Evolutionary conservation across 2,113 vertebrate species (phyloP), one percentile per base, ranked within the genome.

Genomic region (Herpetotheres cachinnans): DNA sequence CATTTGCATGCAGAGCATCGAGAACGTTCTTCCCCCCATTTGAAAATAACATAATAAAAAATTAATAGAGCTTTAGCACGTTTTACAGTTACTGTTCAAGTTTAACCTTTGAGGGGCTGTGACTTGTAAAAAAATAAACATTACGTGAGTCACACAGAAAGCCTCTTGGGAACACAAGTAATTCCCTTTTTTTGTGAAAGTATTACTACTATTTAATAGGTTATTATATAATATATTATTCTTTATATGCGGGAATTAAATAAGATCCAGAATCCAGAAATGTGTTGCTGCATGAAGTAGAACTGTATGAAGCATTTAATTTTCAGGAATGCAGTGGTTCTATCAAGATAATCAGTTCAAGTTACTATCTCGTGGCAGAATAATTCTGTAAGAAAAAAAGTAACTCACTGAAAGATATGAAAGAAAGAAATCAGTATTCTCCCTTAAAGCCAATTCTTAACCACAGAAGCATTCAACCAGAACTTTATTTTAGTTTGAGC

Each of bases 1-100:
- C 38, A 46, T 97, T 98, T 97, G 47, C 74, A 97, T 93, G 90
- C 93, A 90, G n/a, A 94, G 40, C 67, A 95, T 46, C 65, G 52
- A 93, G 50, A 73, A 72, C 11, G 69, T 97, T 95, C 83, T 52
- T 63, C n/a, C 4, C 9, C 27, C 11, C 25, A 55, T 88, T 95
- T 89, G 70, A 97, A 98, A 92, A 74, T 77, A 95, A 92, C 38
- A 34, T 89, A 86, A 86, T 83, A 66, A 50, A 93, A 93, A 78
- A 92, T 95, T 96, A 96, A 72, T 50, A 95, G 46, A 61, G 7
- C 56, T 93, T 91, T 42, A 93, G 36, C 19, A 93, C 29, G 40
- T 93, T 96, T 97, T 86, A 76, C 56, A 70, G n/a, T 94, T 97
- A 54, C 29, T 78, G 20, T 82, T 94, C 70, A 81, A 96, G 36